Conservation (phyloP, 2,888 invertebrate species). For the Rotaria magnacalcarata region DNA sequence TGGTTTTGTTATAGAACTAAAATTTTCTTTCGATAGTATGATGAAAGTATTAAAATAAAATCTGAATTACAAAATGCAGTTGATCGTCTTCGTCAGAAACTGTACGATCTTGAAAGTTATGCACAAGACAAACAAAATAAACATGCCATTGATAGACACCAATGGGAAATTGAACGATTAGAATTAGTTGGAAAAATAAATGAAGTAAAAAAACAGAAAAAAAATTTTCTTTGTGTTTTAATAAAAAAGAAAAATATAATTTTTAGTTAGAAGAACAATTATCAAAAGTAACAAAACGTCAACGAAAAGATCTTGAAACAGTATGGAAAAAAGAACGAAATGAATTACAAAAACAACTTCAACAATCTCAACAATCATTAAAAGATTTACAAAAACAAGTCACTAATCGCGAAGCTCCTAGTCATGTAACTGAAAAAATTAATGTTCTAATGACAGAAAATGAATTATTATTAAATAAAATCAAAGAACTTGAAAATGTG, state of each 20-base stretch:
- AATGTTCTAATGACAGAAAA: slow-evolving; percentile 42
- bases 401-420: neutral
- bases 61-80: slow-evolving; percentile 44
- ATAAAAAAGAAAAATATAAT: neutral
- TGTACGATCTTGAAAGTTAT: slow-evolving; percentile 43
- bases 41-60: slow-evolving; percentile 45
- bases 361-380: slow-evolving; percentile 36
- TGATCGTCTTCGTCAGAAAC: slow-evolving; percentile 43
- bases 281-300: slow-evolving; percentile 43
- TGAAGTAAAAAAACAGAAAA: slow-evolving; percentile 18
- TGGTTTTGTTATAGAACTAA: neutral
- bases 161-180: slow-evolving; percentile 41
- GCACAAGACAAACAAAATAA: slow-evolving; percentile 44
- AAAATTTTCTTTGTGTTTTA: neutral
- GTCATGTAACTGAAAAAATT: slow-evolving; percentile 39
- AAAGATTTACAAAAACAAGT: slow-evolving; percentile 43
- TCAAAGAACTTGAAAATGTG: slow-evolving; percentile 35
- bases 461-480: slow-evolving; percentile 44
- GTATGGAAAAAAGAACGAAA: slow-evolving; percentile 44
- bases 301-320: slow-evolving; percentile 45
- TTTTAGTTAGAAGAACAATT: slow-evolving; percentile 46
- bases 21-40: slow-evolving; percentile 10
- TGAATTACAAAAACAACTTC: slow-evolving; percentile 38
- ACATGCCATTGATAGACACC: slow-evolving; percentile 43
- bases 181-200: slow-evolving; percentile 40